A percentile compares a stretch with the other conserved stretches of the same genome.
Conservation (phyloP, 1,140 invertebrate genomes). For the Brachionus asplanchnoidis region DNA sequence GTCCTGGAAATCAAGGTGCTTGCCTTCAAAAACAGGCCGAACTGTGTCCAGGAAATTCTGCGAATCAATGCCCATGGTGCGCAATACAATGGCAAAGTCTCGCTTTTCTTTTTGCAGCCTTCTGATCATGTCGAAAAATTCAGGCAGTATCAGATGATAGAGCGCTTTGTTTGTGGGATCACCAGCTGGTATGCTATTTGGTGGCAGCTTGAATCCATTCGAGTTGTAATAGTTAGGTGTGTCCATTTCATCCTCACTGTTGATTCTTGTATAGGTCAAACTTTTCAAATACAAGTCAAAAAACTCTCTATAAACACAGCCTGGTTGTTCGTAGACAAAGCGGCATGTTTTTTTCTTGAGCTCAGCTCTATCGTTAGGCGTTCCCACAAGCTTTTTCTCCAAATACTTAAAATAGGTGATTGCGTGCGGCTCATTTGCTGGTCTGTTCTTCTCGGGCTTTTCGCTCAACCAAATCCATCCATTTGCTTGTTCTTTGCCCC, state of each 20-base stretch:
- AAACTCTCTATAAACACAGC: not conserved
- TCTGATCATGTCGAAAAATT: constrained; percentile 36
- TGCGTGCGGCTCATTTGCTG: not conserved
- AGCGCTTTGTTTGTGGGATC: not conserved
- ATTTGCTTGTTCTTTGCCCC: constrained; percentile 19
- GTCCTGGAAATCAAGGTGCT: constrained; percentile 1
- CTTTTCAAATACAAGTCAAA: constrained; percentile 22
- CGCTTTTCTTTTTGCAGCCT: not conserved
- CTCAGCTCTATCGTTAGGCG: constrained; percentile 21
- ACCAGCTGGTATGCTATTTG: constrained; percentile 26
- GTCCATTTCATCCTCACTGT: not conserved
- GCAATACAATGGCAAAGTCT: not conserved
- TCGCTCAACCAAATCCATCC: constrained; percentile 26
- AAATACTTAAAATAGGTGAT: constrained; percentile 39
- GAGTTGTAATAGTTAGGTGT: not conserved
- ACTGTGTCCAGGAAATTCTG: constrained; percentile 22
- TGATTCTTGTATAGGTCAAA: not conserved
- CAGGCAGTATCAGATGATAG: constrained; percentile 34
- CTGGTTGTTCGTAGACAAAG: constrained; percentile 33
- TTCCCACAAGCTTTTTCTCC: constrained; percentile 20
- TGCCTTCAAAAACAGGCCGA: not conserved
- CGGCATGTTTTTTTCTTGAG: constrained; percentile 30
- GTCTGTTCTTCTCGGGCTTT: not conserved
- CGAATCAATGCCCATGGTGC: constrained; percentile 38
- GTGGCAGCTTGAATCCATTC: not conserved